A percentile compares a stretch with the other conserved stretches of the same genome.
Conservation (phyloP, 1,140 invertebrate species). For the Sycophaga agraensis region DNA sequence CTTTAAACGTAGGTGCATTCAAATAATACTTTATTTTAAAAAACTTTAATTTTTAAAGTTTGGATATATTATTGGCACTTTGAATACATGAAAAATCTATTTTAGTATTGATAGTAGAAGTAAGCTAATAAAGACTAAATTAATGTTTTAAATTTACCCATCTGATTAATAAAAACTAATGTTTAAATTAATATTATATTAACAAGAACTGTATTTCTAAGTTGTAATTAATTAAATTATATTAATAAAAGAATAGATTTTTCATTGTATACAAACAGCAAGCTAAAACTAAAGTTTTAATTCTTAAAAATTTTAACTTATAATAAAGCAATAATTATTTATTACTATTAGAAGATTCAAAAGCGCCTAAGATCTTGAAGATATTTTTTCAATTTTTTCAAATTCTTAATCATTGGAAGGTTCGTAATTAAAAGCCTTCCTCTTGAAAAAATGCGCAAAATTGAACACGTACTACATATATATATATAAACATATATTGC, state of each 20-base stretch:
- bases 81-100: constrained; percentile 27
- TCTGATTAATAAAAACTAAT: constrained; percentile 10
- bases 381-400: constrained; percentile 29
- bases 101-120: constrained; percentile 12
- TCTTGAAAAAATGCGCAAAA: constrained; percentile 21
- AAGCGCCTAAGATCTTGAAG: constrained; percentile 23
- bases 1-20: constrained; percentile 1
- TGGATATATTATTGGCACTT: constrained; percentile 1
- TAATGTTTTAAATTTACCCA: constrained; percentile 13
- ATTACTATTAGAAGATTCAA: constrained; percentile 15
- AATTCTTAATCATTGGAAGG: constrained; percentile 15
- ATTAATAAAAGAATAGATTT: constrained; percentile 22
- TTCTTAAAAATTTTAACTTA: constrained; percentile 21
- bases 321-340: constrained; percentile 27
- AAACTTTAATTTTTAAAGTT: constrained; percentile 25
- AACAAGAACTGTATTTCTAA: constrained; percentile 15
- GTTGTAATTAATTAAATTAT: not conserved
- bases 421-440: constrained; percentile 17
- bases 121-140: constrained; percentile 21
- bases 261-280: constrained; percentile 12
- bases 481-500: too few relatives aligned
- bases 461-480: constrained; percentile 6
- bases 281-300: constrained; percentile 13
- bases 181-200: constrained; percentile 2
- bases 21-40: constrained; percentile 4